Base-by-base conservation (phyloP, 2,113 vertebrate species). In the Crotalus helleri region DNA sequence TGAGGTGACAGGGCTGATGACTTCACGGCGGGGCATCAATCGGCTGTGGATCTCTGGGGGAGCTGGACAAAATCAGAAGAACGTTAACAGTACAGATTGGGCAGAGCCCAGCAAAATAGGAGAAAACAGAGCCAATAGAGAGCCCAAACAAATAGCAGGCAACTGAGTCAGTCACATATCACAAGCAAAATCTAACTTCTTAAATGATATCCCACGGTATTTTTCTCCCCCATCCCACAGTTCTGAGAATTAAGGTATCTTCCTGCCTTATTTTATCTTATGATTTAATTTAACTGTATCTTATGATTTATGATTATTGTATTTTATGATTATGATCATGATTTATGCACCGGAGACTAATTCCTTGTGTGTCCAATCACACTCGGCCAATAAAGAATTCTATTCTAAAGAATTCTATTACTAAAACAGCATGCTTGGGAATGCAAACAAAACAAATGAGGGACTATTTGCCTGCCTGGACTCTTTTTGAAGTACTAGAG, bases 1-100 rank as follows among this genome's bases (percentile, higher is more conserved):
- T 0, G 99, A 99, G 19, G 99, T 99, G 95, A 99, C 98, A 23
- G 99, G 99, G 95, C 99, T 99, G 98, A 98, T 98, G 95, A 99
- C 97, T 24, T 98, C 98, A 94, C 97, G 95, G 53, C 97, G 97
- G 87, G 98, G 93, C 5, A 97, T 90, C 93, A 98, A 94, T 94
- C 51, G 96, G 95, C 93, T 94, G 98, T 92, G 96, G 96, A 96
- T 92, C 94, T 97, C 96, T 94, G 3, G 17, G 19, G 96, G 96
- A 92, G 95, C 97, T 97, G 94, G 90, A 55, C 58, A 64, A 51
- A 51, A 86, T 54, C 39, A 94, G 64, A 17, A 88, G 87, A 2
- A 11, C 0, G 53, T 89, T 89, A 17, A 85, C 4, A 39, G 49
- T 64, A 15, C 4, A 13, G 46, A 51, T 39, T 86, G 11, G 5